Evolutionary conservation across 1,140 invertebrate species (phyloP), one percentile per base, ranked within the genome.

Genomic region (Drosophila murphyi): DNA sequence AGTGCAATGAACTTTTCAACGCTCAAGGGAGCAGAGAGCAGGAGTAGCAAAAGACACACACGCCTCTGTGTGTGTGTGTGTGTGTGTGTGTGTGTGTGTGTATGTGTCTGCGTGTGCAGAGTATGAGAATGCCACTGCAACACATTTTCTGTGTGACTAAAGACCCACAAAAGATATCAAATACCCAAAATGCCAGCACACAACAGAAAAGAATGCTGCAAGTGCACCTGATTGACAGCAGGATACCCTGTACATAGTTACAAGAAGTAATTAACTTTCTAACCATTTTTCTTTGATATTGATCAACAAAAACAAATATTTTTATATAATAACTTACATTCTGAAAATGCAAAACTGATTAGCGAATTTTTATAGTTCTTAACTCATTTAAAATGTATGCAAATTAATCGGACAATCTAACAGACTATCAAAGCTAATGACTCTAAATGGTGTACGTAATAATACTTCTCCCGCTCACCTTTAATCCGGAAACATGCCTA

Each of bases 1-100:
- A 88, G 83, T 88, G 67, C 85, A 88, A 73, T 89, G 83, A 88
- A 88, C 83, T 86, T 78, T 80, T 63, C 72, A 75, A 75, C 60
- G 72, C 79, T 76, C 59, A 67, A 56, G 74, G 69, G 69, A 65
- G 55, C 47, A 64, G 54, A 63, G 60, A 55, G 54, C 32, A 65
- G 71, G 45, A 67, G 78, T 72, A 83, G 37, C 43, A 68, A 70
- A 64, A 57, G 63, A 72, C 75, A 78, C 65, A 65, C 74, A 75
- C 73, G 56, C 63, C 62, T 77, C 8, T 54, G n/a, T 63, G 64
- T 45, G 51, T 59, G 57, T 63, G 39, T 47, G 39, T 35, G 31
- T 20, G 20, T 20, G 20, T 20, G 20, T 20, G 20, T 20, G 20
- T 20, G 20, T 20, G 12, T n/a, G n/a, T n/a, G 1, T 20, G 62